Evolutionary conservation across 2,797 vertebrate genomes (phyloP).

Genomic region (Odontamblyopus rebecca): DNA sequence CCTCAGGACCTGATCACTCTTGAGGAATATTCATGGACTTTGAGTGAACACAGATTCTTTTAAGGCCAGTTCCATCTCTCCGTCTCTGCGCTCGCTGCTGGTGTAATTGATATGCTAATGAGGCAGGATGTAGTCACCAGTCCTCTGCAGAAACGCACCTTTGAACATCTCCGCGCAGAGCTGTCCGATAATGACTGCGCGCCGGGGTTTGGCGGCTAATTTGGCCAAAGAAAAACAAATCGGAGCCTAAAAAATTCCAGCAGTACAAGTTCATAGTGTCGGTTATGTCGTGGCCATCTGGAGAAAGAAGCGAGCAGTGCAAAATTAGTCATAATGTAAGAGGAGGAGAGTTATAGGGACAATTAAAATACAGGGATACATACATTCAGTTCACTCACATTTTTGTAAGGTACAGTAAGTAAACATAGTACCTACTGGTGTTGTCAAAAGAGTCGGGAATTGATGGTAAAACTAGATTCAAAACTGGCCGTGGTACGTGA

Average conservation of each 20-base stretch:
- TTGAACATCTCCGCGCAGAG: slow-evolving; percentile 42
- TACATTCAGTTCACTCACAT: too few species aligned
- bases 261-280: background rate
- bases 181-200: slow-evolving; percentile 29
- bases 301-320: too few species aligned
- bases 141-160: slow-evolving; percentile 39
- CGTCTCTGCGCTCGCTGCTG: slow-evolving; percentile 15
- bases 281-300: background rate
- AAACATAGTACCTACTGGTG: too few species aligned
- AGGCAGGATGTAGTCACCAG: slow-evolving; percentile 51
- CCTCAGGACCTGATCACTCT: slow-evolving; percentile 38
- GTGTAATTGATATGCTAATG: slow-evolving; percentile 72
- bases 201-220: slow-evolving; percentile 9
- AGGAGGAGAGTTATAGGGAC: too few species aligned
- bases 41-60: slow-evolving; percentile 50
- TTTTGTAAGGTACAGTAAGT: too few species aligned
- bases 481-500: too few species aligned
- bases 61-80: slow-evolving; percentile 42
- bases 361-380: too few species aligned
- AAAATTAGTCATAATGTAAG: too few species aligned
- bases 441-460: too few species aligned
- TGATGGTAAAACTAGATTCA: too few species aligned
- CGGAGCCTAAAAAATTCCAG: background rate
- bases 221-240: background rate
- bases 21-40: slow-evolving; percentile 58